These are phyloP conservation scores for Colletes gigas DNA, from an alignment of 1,140 invertebrate genomes.

Conservation along the genomic window DNA sequence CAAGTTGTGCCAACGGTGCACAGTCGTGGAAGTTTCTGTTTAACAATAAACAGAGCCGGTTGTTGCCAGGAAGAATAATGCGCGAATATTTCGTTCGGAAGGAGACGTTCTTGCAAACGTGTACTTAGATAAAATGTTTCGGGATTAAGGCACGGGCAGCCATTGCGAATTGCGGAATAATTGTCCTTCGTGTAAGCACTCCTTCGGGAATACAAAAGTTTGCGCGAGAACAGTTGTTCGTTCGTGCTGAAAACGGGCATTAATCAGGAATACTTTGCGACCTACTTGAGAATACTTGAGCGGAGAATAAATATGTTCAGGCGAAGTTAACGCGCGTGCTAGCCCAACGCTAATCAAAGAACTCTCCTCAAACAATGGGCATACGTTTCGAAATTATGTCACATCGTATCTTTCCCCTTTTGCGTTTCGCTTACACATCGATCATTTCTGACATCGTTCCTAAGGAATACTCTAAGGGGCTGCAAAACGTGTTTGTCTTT, in stretches of 20 bases:
- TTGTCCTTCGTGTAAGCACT: constrained; percentile 32
- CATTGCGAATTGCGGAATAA: constrained; percentile 35
- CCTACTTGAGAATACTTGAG: constrained; percentile 48
- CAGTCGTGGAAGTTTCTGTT: background rate
- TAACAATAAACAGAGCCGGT: background rate
- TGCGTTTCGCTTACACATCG: constrained; percentile 21
- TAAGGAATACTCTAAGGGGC: constrained; percentile 29
- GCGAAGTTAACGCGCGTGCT: background rate
- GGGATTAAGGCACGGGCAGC: constrained; percentile 41
- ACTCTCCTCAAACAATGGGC: constrained; percentile 27
- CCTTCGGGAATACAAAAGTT: constrained; percentile 42
- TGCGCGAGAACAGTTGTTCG: constrained; percentile 34
- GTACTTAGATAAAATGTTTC: constrained; percentile 46
- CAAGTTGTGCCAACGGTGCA: background rate
- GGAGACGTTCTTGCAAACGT: background rate
- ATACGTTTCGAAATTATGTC: constrained; percentile 46
- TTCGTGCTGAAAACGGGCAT: constrained; percentile 41
- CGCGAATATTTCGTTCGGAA: background rate
- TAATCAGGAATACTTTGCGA: constrained; percentile 55
- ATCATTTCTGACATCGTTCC: constrained; percentile 42
- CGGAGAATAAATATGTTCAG: constrained; percentile 28
- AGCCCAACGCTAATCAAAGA: constrained; percentile 9
- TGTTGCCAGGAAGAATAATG: background rate
- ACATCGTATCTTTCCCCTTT: constrained; percentile 21
- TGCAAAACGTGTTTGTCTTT: constrained; percentile 45